Evolutionary conservation across 2,888 invertebrate genomes (phyloP).

Genomic region (Volucella zonaria): DNA sequence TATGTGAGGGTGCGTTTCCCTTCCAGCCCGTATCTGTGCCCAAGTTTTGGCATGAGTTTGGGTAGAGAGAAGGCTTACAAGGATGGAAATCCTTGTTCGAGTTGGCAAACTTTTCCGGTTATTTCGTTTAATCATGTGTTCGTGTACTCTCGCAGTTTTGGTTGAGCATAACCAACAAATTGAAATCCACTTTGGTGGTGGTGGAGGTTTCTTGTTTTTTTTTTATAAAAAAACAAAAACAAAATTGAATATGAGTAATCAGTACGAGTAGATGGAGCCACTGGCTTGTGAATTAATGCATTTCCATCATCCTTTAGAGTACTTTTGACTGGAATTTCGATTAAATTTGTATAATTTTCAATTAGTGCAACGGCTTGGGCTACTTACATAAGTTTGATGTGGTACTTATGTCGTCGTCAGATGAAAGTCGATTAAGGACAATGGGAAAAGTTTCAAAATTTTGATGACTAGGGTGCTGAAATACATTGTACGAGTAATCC

Average conservation of each 20-base stretch:
- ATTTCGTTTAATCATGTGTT: constrained; percentile 68
- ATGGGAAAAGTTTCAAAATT: constrained; percentile 13
- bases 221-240: neutral
- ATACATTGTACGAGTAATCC: no score
- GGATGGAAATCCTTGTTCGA: constrained; percentile 14
- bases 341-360: constrained; percentile 56
- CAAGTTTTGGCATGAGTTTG: neutral
- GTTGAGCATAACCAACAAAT: constrained; percentile 53
- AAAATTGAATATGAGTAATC: neutral
- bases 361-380: neutral
- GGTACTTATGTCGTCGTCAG: neutral
- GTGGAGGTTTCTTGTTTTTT: constrained; percentile 5
- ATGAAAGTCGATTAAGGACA: constrained; percentile 24
- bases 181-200: constrained; percentile 56
- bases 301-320: constrained; percentile 49
- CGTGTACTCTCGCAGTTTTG: constrained; percentile 40
- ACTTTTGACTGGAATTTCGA: constrained; percentile 46
- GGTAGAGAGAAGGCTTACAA: no score
- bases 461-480: no score
- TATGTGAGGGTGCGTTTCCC: neutral
- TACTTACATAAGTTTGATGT: neutral
- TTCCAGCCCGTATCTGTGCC: neutral
- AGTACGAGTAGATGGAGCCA: constrained; percentile 28
- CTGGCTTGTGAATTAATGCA: constrained; percentile 55
- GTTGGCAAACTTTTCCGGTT: constrained; percentile 64